Evolutionary conservation across 2,797 vertebrate species (phyloP).

Genomic region (Carcharodon carcharias): DNA sequence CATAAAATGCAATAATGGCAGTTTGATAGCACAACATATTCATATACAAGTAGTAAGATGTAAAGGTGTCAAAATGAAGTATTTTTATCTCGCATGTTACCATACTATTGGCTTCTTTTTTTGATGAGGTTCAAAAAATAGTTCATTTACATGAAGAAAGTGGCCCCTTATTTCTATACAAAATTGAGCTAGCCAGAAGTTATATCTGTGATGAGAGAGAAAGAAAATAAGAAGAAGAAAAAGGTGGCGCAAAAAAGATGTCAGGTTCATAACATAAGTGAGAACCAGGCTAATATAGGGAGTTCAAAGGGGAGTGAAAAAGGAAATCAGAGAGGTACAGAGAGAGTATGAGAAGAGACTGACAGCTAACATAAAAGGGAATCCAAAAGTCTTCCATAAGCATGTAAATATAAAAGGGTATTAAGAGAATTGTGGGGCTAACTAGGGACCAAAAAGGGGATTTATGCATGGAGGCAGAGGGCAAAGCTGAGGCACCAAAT

Average conservation of each 20-base stretch:
- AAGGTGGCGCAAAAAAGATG: background rate
- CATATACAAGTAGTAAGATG: background rate
- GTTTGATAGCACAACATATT: background rate
- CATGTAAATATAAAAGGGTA: background rate
- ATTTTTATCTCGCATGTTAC: background rate
- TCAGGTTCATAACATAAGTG: background rate
- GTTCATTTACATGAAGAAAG: background rate
- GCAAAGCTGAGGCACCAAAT: background rate
- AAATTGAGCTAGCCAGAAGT: background rate
- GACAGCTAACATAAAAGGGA: background rate
- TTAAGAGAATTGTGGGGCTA: background rate
- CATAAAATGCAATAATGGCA: background rate
- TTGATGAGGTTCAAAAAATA: background rate
- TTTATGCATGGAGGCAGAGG: background rate
- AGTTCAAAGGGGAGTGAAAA: background rate
- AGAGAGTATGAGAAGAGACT: background rate
- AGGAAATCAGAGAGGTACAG: background rate
- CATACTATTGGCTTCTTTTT: background rate
- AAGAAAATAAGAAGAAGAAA: background rate
- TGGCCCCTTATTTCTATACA: background rate
- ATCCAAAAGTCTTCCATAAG: background rate
- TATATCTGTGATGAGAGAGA: background rate
- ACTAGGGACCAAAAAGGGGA: background rate
- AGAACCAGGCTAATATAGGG: background rate
- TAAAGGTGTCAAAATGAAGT: background rate